These are phyloP conservation scores for Oryctolagus cuniculus DNA, from an alignment of 2,113 vertebrate genomes.

Conservation along the genomic window DNA sequence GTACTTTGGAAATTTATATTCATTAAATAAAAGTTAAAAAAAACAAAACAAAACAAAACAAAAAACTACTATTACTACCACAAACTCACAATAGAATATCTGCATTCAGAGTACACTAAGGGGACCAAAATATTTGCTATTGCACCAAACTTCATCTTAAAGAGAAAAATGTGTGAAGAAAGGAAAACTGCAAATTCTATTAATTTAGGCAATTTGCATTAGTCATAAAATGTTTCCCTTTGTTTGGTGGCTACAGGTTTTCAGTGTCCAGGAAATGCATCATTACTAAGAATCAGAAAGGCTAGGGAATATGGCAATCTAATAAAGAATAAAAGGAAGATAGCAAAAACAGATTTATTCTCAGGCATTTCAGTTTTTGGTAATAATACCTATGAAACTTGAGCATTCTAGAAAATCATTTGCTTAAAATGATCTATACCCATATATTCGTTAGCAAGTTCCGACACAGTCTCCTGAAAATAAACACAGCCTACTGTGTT, in stretches of 20 bases:
- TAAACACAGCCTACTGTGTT: background rate
- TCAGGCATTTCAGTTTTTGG: background rate
- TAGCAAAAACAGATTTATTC: background rate
- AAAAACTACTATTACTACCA: conserved; percentile 10
- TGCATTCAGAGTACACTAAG: background rate
- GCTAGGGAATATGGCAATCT: background rate
- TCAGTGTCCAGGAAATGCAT: background rate
- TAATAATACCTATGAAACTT: background rate
- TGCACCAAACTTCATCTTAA: background rate
- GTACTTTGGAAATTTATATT: no score
- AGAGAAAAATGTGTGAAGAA: background rate
- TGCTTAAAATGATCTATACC: background rate
- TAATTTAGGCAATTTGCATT: background rate
- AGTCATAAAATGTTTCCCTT: background rate
- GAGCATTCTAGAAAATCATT: background rate
- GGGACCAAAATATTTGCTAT: background rate
- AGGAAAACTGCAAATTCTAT: background rate
- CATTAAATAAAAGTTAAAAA: no score
- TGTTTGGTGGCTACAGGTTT: background rate
- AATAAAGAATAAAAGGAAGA: background rate
- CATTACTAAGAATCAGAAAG: conserved; percentile 2
- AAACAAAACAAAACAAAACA: conserved; percentile 44
- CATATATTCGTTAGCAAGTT: background rate
- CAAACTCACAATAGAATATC: background rate
- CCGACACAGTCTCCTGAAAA: background rate